Conservation (phyloP, 2,797 vertebrate species). For the Huso huso region DNA sequence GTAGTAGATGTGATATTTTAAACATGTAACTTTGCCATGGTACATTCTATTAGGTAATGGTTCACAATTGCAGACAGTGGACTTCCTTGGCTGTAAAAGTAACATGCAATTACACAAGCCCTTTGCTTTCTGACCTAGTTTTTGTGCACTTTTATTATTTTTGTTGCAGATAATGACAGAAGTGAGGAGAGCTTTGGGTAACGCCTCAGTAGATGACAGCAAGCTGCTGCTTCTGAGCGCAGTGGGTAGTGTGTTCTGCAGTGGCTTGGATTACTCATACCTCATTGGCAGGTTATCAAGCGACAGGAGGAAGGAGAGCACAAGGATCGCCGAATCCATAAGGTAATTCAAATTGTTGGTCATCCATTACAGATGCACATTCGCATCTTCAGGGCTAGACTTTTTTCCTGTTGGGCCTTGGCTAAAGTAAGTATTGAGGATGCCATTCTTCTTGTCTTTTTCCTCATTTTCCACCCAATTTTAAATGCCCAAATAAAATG, state of each 20-base stretch:
- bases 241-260: constrained; percentile 91
- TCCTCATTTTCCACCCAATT: too few relatives aligned
- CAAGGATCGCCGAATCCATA: constrained; percentile 88
- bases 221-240: constrained; percentile 89
- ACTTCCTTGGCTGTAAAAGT: too few relatives aligned
- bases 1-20: too few relatives aligned
- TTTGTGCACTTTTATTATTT: constrained; percentile 5
- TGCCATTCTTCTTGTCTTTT: too few relatives aligned
- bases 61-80: too few relatives aligned
- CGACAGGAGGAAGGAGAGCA: constrained; percentile 92
- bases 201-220: constrained; percentile 88
- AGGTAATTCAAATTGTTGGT: constrained; percentile 56
- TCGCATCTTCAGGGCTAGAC: too few relatives aligned
- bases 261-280: constrained; percentile 92
- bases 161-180: constrained; percentile 90
- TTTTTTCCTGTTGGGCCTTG: too few relatives aligned
- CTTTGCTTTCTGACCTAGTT: background rate
- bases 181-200: constrained; percentile 83
- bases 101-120: background rate
- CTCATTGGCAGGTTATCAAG: constrained; percentile 89
- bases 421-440: too few relatives aligned
- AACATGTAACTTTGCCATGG: too few relatives aligned
- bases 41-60: too few relatives aligned
- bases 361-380: too few relatives aligned
- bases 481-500: too few relatives aligned